Percentiles rank a stretch among this genome's conserved stretches.
Conservation (phyloP, 2,888 invertebrate genomes). For the Campoletis raptor region DNA sequence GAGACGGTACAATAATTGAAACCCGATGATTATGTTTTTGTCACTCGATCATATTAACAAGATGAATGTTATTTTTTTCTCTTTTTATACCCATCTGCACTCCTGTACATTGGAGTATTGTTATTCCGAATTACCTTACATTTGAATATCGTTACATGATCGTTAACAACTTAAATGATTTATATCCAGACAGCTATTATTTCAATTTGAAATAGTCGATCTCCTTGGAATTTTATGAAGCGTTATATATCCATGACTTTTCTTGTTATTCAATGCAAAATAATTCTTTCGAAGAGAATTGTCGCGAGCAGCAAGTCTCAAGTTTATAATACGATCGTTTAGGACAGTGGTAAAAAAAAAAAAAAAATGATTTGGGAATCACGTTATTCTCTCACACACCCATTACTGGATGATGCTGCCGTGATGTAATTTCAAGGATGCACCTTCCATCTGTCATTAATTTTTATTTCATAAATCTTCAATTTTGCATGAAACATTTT, state of each 20-base stretch:
- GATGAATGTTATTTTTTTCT: neutral
- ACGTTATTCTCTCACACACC: neutral
- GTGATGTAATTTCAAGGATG: neutral
- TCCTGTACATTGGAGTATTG: neutral
- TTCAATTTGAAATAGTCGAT: neutral
- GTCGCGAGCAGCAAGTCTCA: neutral
- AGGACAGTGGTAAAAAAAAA: neutral
- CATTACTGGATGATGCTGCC: neutral
- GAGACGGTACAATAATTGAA: neutral
- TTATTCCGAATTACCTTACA: neutral
- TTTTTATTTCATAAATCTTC: neutral
- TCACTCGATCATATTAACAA: neutral
- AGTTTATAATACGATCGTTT: neutral
- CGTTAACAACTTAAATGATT: neutral
- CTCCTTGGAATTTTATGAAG: neutral
- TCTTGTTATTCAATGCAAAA: neutral
- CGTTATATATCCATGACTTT: neutral
- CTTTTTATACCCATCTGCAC: neutral
- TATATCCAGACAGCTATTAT: neutral
- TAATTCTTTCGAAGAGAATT: neutral
- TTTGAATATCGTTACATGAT: neutral
- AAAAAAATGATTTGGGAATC: neutral
- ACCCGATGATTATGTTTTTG: neutral
- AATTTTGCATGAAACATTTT: neutral
- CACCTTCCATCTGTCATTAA: neutral